Conservation (phyloP, 2,797 vertebrate genomes). For the Coilia nasus region DNA sequence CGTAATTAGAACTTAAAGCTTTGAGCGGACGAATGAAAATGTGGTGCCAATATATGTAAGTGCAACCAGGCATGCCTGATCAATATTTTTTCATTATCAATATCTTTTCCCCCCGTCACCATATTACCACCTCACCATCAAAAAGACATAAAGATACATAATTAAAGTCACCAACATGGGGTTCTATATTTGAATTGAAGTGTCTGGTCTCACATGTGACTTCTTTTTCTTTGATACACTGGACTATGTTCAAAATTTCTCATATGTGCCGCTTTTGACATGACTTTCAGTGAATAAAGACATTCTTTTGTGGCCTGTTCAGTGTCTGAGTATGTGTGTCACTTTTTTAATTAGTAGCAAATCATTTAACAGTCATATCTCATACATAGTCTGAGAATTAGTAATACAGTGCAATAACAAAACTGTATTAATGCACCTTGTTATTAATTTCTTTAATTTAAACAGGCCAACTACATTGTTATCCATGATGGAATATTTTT, state of each 20-base stretch:
- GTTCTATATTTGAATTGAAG: neutral
- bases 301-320: constrained; percentile 19
- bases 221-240: neutral
- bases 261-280: neutral
- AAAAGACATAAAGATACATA: neutral
- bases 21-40: neutral
- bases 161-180: neutral
- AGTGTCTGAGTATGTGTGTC: neutral
- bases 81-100: neutral
- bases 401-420: neutral
- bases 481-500: neutral
- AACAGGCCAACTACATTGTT: neutral
- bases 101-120: neutral
- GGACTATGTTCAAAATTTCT: neutral
- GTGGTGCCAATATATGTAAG: neutral
- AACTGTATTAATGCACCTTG: neutral
- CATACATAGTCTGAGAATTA: neutral
- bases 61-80: neutral
- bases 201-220: neutral
- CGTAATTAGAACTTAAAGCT: constrained; percentile 8
- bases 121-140: neutral
- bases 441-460: neutral
- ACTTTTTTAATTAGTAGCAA: neutral
- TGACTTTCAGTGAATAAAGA: constrained; percentile 19
- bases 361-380: neutral